Conservation (phyloP, 1,140 invertebrate species). For the Pinna nobilis region DNA sequence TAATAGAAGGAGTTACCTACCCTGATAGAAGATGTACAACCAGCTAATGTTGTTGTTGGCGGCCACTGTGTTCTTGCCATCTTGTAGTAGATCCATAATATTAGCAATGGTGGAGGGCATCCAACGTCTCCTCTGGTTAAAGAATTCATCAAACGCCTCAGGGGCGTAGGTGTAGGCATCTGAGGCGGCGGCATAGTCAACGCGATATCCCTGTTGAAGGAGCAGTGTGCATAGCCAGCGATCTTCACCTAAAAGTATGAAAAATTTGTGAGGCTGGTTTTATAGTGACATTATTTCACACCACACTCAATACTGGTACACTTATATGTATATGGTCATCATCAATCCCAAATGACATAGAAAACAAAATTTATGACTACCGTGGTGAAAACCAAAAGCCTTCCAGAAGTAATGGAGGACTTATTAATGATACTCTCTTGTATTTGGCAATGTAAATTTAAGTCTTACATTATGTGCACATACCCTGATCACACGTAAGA, state of each 20-base stretch:
- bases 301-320: not conserved
- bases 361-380: not conserved
- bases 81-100: constrained; percentile 79
- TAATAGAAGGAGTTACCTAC: no score
- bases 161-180: constrained; percentile 97
- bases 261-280: not conserved
- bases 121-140: constrained; percentile 81
- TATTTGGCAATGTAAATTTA: no score
- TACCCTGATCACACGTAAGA: no score
- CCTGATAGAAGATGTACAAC: constrained; percentile 95
- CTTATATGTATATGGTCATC: no score
- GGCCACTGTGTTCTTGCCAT: constrained; percentile 83
- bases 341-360: no score
- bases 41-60: constrained; percentile 98
- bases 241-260: constrained; percentile 72
- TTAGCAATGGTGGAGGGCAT: constrained; percentile 82
- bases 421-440: no score
- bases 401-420: no score
- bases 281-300: not conserved
- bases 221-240: constrained; percentile 95
- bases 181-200: constrained; percentile 98
- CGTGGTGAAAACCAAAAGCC: no score
- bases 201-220: constrained; percentile 96
- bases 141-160: constrained; percentile 81
- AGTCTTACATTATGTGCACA: no score